phyloP scores from a whole-genome alignment of 2,113 vertebrate genomes.

The Myocastor coypus region DNA sequence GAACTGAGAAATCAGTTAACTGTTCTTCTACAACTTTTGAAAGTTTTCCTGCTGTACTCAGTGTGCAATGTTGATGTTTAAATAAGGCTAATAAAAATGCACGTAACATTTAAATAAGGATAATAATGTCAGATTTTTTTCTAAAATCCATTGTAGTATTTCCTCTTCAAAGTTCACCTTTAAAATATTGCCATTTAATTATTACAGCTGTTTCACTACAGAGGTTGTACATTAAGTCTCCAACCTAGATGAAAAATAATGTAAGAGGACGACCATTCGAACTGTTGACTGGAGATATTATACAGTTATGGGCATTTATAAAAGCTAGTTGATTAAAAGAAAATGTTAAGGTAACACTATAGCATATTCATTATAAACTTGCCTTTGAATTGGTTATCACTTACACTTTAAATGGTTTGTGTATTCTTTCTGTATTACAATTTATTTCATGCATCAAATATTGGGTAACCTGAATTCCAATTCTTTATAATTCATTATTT shows the following conservation, averaged over 20 bases:
- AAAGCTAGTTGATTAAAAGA: background rate
- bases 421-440: conserved; percentile 2
- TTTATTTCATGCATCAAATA: conserved; percentile 71
- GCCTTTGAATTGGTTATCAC: conserved; percentile 44
- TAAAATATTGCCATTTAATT: conserved; percentile 41
- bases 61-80: conserved; percentile 61
- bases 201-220: conserved; percentile 30
- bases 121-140: conserved; percentile 2
- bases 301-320: conserved; percentile 30
- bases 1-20: conserved; percentile 89
- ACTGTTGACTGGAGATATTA: conserved; percentile 1
- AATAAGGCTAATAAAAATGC: conserved; percentile 8
- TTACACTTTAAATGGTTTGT: conserved; percentile 18
- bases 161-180: conserved; percentile 45
- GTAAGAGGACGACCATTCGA: conserved; percentile 44
- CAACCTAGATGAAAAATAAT: conserved; percentile 28
- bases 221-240: conserved; percentile 40
- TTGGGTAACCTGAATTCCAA: conserved; percentile 56
- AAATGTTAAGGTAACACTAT: conserved; percentile 2
- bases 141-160: conserved; percentile 36
- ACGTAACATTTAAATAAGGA: conserved; percentile 41
- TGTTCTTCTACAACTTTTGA: conserved; percentile 86
- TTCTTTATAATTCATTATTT: conserved; percentile 68
- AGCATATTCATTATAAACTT: background rate
- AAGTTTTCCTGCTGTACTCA: conserved; percentile 84